Evolutionary conservation across 2,113 vertebrate genomes (phyloP).

Genomic region (Mesitornis unicolor): DNA sequence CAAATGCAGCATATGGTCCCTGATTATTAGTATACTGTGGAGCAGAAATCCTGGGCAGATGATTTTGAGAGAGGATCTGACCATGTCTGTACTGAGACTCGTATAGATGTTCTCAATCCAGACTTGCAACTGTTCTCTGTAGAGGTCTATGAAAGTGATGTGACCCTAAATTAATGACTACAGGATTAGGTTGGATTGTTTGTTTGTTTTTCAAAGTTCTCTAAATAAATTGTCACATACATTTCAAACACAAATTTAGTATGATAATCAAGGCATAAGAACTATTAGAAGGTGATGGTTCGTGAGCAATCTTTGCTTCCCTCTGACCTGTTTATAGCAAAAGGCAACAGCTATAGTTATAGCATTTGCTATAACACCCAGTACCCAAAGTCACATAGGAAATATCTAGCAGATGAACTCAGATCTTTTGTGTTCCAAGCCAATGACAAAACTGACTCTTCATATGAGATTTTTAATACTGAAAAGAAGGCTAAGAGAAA

Average conservation of each 20-base stretch:
- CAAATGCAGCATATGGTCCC: slow-evolving; percentile 5
- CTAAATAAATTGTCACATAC: neutral
- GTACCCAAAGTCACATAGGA: neutral
- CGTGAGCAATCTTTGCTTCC: neutral
- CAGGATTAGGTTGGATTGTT: neutral
- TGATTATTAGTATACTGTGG: neutral
- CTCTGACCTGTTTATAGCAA: neutral
- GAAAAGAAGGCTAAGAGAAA: neutral
- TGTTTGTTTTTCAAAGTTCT: neutral
- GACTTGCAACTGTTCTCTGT: neutral
- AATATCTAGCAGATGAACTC: neutral
- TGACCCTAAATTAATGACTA: neutral
- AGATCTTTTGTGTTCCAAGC: neutral
- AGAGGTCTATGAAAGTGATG: neutral
- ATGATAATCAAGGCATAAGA: neutral
- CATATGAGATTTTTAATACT: neutral
- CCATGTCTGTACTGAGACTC: neutral
- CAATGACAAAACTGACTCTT: neutral
- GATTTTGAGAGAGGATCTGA: neutral
- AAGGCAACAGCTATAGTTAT: too few species aligned
- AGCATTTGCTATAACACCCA: neutral
- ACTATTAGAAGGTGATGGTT: neutral
- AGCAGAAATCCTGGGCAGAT: neutral
- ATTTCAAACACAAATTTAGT: neutral
- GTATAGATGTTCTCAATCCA: fast-evolving